These are phyloP conservation scores for Apotomis turbidana DNA, from an alignment of 2,888 invertebrate genomes.

Conservation along the genomic window DNA sequence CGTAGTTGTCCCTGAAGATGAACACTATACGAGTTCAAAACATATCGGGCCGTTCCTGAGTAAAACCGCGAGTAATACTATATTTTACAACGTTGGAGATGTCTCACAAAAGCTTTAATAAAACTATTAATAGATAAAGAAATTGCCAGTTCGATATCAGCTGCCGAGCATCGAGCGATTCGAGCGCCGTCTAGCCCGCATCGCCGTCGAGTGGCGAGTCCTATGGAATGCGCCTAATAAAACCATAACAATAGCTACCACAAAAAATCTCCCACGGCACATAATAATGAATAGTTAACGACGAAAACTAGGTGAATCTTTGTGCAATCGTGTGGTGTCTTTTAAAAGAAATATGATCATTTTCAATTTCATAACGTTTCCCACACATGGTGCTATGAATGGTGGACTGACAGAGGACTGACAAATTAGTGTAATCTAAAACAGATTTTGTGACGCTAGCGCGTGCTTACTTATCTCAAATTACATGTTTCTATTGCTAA, in stretches of 20 bases:
- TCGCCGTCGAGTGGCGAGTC: constrained; percentile 57
- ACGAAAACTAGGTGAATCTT: constrained; percentile 84
- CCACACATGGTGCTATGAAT: constrained; percentile 76
- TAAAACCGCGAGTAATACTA: no score
- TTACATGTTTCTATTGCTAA: constrained; percentile 61
- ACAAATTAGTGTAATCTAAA: constrained; percentile 82
- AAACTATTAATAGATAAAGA: neutral
- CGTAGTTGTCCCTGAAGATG: no score
- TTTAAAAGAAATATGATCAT: constrained; percentile 84
- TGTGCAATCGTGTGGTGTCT: constrained; percentile 80
- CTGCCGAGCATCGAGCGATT: no score
- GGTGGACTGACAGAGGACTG: constrained; percentile 59
- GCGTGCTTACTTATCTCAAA: constrained; percentile 60
- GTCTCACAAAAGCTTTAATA: neutral
- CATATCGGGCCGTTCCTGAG: no score
- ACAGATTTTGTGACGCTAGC: constrained; percentile 70
- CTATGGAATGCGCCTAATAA: constrained; percentile 78
- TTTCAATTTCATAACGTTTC: constrained; percentile 83
- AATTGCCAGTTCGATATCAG: neutral
- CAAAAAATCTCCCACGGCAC: constrained; percentile 81
- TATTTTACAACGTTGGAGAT: no score
- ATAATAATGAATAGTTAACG: constrained; percentile 82
- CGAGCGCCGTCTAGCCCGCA: neutral
- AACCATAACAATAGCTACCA: constrained; percentile 70
- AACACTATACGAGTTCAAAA: no score